A percentile compares a stretch with the other conserved stretches of the same genome.
Conservation (phyloP, 2,888 invertebrate genomes). For the Noctua fimbriata region DNA sequence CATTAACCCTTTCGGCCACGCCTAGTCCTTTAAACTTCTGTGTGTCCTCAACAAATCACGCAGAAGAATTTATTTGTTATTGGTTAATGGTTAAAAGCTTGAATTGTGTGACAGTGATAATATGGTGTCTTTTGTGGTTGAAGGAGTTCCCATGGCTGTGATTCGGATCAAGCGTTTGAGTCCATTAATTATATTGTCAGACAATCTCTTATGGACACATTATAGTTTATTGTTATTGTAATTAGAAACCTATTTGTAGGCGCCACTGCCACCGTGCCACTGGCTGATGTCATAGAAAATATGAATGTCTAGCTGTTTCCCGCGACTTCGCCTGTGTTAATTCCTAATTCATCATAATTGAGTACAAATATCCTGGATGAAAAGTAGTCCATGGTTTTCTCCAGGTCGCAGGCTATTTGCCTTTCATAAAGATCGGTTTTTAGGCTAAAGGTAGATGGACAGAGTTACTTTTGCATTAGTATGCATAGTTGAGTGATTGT, state of each 20-base stretch:
- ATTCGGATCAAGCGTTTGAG: slow-evolving; percentile 48
- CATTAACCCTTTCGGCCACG: slow-evolving; percentile 52
- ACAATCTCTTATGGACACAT: slow-evolving; percentile 53
- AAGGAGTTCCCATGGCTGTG: slow-evolving; percentile 58
- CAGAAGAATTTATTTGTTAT: slow-evolving; percentile 44
- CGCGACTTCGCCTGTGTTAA: background rate
- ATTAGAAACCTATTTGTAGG: slow-evolving; percentile 63
- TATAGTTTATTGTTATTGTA: slow-evolving; percentile 65
- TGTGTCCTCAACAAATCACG: slow-evolving; percentile 32
- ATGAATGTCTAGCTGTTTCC: slow-evolving; percentile 36
- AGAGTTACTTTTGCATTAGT: background rate
- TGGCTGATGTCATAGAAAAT: slow-evolving; percentile 54
- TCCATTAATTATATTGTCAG: slow-evolving; percentile 56
- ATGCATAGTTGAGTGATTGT: slow-evolving; percentile 41
- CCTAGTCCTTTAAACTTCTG: slow-evolving; percentile 50
- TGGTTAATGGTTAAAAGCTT: slow-evolving; percentile 11
- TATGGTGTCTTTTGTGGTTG: slow-evolving; percentile 30
- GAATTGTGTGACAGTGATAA: slow-evolving; percentile 9
- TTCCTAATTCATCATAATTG: background rate
- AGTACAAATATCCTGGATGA: background rate
- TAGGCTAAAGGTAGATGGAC: background rate
- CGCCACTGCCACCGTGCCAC: slow-evolving; percentile 46
- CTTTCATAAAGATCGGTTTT: background rate
- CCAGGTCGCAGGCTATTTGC: background rate
- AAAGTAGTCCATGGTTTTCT: background rate